Evolutionary conservation across 2,113 vertebrate species (phyloP), one percentile per base, ranked within the genome.

Genomic region (Zingel zingel): DNA sequence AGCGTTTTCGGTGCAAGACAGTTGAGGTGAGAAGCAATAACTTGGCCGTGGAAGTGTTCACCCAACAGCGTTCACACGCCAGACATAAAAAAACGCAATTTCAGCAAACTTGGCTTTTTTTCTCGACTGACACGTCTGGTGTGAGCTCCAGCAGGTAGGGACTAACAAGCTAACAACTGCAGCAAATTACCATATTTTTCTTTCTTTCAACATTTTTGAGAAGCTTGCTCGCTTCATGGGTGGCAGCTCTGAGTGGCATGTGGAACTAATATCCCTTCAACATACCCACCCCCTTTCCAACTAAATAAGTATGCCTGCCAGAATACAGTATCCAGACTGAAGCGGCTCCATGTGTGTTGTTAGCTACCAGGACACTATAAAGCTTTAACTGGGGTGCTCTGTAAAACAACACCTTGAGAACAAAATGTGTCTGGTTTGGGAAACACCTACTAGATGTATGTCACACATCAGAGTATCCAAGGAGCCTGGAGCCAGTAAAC

Each of bases 221-320:
- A 84, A 71, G 84, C 90, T 86, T 8, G 75, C 89, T 84, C 83
- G 69, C 89, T 68, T 93, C 85, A 92, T 93, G 90, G 89, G 93
- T 91, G 93, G 91, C 88, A 86, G 74, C 73, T 71, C 58, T 2
- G 19, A 87, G 67, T 82, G 84, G 75, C 94, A 94, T 93, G 89
- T 94, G 93, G 92, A 91, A 91, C 88, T 85, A 93, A 94, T 93
- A 93, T 90, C 39, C 79, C 73, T 30, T 65, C 82, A 81, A 77
- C 77, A 57, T 69, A 62, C 79, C 75, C 78, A 76, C 33, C 67
- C 78, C 65, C 75, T 48, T 74, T 48, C 36, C 50, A 68, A 68
- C 72, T 83, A 90, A 90, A 88, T 74, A 83, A 85, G 72, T 54
- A 61, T 59, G 85, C 85, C 84, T 92, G 77, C 59, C 76, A 89